Evolutionary conservation across 2,797 vertebrate species (phyloP).

Genomic region (Aeoliscus strigatus): DNA sequence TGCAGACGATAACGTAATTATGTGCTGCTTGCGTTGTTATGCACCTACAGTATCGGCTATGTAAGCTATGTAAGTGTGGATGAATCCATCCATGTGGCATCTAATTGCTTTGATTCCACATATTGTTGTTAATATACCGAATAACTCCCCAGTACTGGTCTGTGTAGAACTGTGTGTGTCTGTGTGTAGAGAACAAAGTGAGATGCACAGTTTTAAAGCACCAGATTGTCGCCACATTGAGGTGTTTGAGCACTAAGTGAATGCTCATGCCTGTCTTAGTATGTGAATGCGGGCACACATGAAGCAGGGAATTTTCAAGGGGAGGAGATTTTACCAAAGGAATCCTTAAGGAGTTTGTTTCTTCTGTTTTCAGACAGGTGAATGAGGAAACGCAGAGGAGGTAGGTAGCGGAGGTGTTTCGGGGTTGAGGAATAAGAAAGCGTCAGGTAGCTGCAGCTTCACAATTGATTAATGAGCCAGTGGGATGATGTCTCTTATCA

Average conservation of each 20-base stretch:
- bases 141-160: too few relatives aligned
- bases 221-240: conserved; percentile 9
- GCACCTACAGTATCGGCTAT: too few relatives aligned
- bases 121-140: too few relatives aligned
- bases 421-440: conserved; percentile 66
- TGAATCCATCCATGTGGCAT: too few relatives aligned
- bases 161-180: too few relatives aligned
- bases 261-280: conserved; percentile 5
- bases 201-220: conserved; percentile 27
- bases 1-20: too few relatives aligned
- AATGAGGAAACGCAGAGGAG: conserved; percentile 27
- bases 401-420: conserved; percentile 49
- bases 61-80: too few relatives aligned
- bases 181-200: conserved; percentile 10
- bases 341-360: conserved; percentile 62
- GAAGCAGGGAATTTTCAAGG: conserved; percentile 48
- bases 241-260: conserved; percentile 9
- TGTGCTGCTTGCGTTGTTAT: too few relatives aligned
- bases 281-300: too few relatives aligned
- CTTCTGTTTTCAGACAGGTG: conserved; percentile 36
- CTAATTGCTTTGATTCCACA: too few relatives aligned
- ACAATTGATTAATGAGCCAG: conserved; percentile 78
- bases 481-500: conserved; percentile 77
- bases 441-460: conserved; percentile 74
- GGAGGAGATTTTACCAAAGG: conserved; percentile 37